Conservation (phyloP, 2,888 invertebrate genomes). For the Oegoconia quadripuncta region DNA sequence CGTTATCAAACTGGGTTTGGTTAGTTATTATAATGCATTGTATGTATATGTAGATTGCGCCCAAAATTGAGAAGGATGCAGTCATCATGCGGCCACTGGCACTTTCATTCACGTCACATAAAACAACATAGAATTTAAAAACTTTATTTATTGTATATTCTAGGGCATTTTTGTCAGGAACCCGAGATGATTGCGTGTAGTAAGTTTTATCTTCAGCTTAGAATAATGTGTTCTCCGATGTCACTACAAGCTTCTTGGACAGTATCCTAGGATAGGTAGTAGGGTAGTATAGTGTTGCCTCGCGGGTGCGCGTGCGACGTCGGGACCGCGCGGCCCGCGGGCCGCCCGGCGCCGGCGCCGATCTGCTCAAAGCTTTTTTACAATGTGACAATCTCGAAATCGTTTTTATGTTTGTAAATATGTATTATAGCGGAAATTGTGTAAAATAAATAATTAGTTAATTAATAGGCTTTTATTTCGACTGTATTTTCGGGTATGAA, state of each 20-base stretch:
- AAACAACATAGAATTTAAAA: background rate
- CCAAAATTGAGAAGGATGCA: background rate
- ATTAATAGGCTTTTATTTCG: background rate
- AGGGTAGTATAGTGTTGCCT: conserved; percentile 26
- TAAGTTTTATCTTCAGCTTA: background rate
- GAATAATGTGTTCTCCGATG: conserved; percentile 8
- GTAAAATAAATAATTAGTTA: conserved; percentile 65
- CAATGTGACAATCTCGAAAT: conserved; percentile 67
- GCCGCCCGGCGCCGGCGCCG: conserved; percentile 42
- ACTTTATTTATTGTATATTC: conserved; percentile 1
- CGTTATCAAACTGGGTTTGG: background rate
- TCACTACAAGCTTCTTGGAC: conserved; percentile 9
- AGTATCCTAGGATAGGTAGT: conserved; percentile 36
- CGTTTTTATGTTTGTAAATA: conserved; percentile 77
- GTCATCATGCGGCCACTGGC: conserved; percentile 1
- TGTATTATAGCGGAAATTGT: conserved; percentile 78
- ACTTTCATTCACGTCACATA: background rate
- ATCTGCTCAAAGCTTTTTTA: conserved; percentile 64
- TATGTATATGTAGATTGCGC: background rate
- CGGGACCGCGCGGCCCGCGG: conserved; percentile 26
- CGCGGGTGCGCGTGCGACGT: conserved; percentile 14
- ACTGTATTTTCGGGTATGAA: background rate
- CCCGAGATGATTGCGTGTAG: background rate
- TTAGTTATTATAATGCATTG: background rate
- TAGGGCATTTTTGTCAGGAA: background rate